phyloP scores from a whole-genome alignment of 2,113 vertebrate genomes.

The Siphamia tubifer region DNA sequence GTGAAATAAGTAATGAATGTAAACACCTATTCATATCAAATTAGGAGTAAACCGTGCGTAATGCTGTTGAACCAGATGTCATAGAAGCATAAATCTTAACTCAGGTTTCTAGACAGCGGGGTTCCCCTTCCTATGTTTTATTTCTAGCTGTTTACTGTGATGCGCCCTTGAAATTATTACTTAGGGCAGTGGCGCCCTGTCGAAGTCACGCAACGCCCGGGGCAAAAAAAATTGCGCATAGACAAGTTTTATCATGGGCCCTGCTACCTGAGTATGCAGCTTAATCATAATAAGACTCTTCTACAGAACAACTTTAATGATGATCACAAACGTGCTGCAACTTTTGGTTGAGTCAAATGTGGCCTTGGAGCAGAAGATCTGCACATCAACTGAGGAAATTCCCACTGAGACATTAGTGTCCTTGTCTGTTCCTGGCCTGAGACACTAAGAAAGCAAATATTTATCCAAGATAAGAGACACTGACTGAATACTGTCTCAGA shows the following conservation, averaged over 20 bases:
- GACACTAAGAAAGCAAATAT: slow-evolving; percentile 67
- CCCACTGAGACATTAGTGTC: slow-evolving; percentile 19
- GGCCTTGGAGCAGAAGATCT: neutral
- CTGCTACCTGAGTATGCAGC: slow-evolving; percentile 29
- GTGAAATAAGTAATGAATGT: neutral
- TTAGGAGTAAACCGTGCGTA: neutral
- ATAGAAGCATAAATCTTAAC: slow-evolving; percentile 1
- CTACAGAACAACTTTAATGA: neutral
- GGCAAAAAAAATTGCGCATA: slow-evolving; percentile 11
- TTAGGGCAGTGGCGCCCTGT: slow-evolving; percentile 39
- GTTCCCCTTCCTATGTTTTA: slow-evolving; percentile 38
- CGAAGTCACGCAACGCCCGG: slow-evolving; percentile 66
- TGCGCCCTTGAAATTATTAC: slow-evolving; percentile 60
- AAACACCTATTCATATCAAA: neutral
- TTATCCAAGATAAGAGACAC: slow-evolving; percentile 70
- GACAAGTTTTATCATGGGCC: slow-evolving; percentile 59
- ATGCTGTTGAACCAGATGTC: neutral
- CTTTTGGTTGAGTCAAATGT: neutral
- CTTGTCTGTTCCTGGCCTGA: slow-evolving; percentile 31
- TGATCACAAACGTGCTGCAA: neutral
- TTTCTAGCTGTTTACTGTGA: slow-evolving; percentile 57
- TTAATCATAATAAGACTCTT: neutral
- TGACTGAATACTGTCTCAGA: slow-evolving; percentile 40
- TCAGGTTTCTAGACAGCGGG: slow-evolving; percentile 34
- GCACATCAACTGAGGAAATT: slow-evolving; percentile 45